Percentiles rank a stretch among this genome's conserved stretches.
These are phyloP conservation scores for Microtus richardsoni DNA, from an alignment of 2,113 vertebrate genomes.

Conservation along the genomic window DNA sequence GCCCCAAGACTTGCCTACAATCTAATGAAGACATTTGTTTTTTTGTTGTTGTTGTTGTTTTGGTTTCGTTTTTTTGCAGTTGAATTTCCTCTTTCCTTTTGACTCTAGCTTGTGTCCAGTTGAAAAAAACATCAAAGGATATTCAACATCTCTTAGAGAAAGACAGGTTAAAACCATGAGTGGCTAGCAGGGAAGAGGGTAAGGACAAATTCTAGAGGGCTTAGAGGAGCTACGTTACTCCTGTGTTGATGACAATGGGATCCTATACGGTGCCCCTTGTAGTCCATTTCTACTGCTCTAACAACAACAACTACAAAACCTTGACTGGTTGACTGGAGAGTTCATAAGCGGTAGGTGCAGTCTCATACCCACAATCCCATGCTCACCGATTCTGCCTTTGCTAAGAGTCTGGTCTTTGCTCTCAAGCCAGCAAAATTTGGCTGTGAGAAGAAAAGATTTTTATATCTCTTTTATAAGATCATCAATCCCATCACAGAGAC, in stretches of 20 bases:
- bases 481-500: neutral
- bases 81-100: neutral
- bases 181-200: neutral
- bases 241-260: neutral
- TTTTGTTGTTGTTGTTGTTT: too few species aligned
- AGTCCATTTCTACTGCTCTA: neutral
- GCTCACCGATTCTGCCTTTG: neutral
- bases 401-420: neutral
- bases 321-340: too few species aligned
- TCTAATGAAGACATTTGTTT: neutral
- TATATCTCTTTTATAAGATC: neutral
- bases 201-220: neutral
- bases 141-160: neutral
- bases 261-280: fast-evolving
- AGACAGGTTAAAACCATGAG: neutral
- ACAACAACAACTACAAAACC: neutral
- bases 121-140: neutral
- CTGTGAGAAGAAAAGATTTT: neutral
- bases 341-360: neutral
- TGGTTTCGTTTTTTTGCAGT: neutral
- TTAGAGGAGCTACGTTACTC: neutral
- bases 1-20: neutral
- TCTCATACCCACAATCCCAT: neutral
- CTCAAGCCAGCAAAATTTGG: neutral
- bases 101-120: neutral